Base-by-base conservation (phyloP, 2,888 invertebrate species). In the Lasioglossum leucozonium region DNA sequence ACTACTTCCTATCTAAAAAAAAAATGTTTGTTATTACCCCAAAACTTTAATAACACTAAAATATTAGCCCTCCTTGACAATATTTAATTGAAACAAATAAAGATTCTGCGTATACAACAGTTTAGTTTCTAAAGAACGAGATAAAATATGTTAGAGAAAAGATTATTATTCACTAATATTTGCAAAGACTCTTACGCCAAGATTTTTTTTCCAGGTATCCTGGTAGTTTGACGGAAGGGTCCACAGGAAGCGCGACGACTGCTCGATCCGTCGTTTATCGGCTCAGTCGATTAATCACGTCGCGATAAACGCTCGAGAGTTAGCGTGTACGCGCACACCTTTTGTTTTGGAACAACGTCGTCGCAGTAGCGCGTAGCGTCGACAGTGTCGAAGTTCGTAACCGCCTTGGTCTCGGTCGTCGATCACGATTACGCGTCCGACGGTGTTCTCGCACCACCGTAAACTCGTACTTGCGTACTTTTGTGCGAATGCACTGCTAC, bases 381-480 rank as follows among this genome's bases (percentile, higher is more conserved):
- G 34, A 30, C 65, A 16, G 34, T 18, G 34, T 30, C 65, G 30
- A 67, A 8, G 67, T 37, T 37, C 18, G 67, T 37, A 37, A 67
- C 30, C n/a, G 26, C 30, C 58, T 26, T 30, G n/a, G 26, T 30
- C 58, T 37, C 44, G 26, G 37, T 42, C 55, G 58, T 11, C 80
- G 51, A 81, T 75, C 72, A 74, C 71, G 65, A n/a, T 26, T 26
- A 58, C 72, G 65, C 81, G 81, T 86, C 80, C 79, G 69, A 67
- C 62, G 65, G 42, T 74, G 85, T 26, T 86, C 86, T 58, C 77
- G 86, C 67, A 79, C 77, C 65, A 85, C 81, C 82, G 82, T 84
- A 84, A 90, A 90, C 88, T 90, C 90, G 80, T 81, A 81, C 81
- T 82, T 84, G 80, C 72, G 79, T n/a, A n/a, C n/a, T 77, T 90